Evolutionary conservation across 2,113 vertebrate genomes (phyloP).

Genomic region (Sinocyclocheilus rhinocerous): DNA sequence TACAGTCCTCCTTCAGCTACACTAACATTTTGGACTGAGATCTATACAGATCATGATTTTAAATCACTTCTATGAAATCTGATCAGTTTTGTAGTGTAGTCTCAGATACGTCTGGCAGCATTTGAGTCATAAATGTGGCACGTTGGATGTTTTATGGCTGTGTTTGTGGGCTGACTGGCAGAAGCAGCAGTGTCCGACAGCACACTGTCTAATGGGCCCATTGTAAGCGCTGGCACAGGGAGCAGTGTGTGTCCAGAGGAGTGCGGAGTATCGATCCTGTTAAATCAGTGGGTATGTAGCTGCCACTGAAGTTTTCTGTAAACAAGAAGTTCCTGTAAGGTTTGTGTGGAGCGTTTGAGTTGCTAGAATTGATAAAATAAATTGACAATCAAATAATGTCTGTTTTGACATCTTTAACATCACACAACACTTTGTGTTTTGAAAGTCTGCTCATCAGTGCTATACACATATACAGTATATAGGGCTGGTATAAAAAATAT

Average conservation of each 20-base stretch:
- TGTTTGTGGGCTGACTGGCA: conserved; percentile 24
- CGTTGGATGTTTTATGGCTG: conserved; percentile 4
- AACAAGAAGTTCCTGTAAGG: neutral
- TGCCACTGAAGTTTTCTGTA: neutral
- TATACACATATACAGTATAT: no score
- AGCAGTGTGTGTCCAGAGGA: conserved; percentile 7
- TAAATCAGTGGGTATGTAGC: conserved; percentile 6
- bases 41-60: neutral
- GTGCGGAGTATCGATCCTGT: neutral
- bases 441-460: no score
- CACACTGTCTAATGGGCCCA: conserved; percentile 18
- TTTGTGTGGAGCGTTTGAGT: neutral
- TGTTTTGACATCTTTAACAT: neutral
- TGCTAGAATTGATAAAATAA: neutral
- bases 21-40: neutral
- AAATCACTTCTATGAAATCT: neutral
- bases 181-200: neutral
- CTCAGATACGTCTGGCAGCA: neutral
- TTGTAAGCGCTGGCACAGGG: conserved; percentile 11
- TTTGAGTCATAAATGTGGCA: conserved; percentile 18
- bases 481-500: no score
- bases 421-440: neutral
- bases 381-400: neutral
- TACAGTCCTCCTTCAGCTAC: neutral
- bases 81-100: neutral